These are phyloP conservation scores for Catamblyrhynchus diadema DNA, from an alignment of 2,797 vertebrate species.

Conservation along the genomic window DNA sequence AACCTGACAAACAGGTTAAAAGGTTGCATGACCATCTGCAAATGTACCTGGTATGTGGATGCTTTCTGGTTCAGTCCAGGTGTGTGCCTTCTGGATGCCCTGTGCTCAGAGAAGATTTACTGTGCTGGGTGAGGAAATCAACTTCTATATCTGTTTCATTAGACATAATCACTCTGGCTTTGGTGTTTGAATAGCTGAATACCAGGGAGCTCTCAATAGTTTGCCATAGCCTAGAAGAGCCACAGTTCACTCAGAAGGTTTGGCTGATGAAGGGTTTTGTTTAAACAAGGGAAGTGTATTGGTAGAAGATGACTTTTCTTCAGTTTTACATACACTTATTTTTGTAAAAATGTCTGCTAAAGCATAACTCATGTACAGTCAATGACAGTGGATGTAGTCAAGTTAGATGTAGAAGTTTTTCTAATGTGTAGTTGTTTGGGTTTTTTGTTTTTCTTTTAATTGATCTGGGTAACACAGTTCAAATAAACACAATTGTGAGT, in stretches of 20 bases:
- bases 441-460: not conserved
- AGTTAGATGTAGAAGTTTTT: not conserved
- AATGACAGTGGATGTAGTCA: not conserved
- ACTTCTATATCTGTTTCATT: not conserved
- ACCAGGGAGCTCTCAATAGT: not conserved
- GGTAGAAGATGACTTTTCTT: not conserved
- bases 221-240: not conserved
- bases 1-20: not conserved
- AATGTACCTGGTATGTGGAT: rapidly evolving
- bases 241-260: not conserved
- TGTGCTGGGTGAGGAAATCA: not conserved
- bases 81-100: not conserved
- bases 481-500: not conserved
- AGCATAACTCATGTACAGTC: not conserved
- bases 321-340: not conserved
- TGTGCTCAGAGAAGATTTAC: not conserved
- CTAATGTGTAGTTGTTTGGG: not conserved
- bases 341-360: not conserved
- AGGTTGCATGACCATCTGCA: not conserved
- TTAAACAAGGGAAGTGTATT: not conserved
- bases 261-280: not conserved
- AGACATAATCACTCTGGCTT: not conserved
- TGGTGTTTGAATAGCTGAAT: not conserved
- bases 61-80: not conserved
- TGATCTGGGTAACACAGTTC: not conserved